Evolutionary conservation across 2,888 invertebrate genomes (phyloP), one percentile per base, ranked within the genome.

Genomic region (Andrena hattorfiana): DNA sequence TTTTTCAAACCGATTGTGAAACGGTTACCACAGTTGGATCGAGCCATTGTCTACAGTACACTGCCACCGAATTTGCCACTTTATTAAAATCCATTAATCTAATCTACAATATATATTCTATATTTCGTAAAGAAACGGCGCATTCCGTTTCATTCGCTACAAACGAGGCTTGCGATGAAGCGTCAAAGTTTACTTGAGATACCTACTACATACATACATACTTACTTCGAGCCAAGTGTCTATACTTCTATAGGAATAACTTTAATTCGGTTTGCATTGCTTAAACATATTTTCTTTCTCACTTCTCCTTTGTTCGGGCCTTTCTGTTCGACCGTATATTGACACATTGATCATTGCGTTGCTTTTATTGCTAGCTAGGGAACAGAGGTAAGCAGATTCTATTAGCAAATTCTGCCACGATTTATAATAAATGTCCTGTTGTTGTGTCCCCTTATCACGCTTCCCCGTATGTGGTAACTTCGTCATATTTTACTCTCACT

Each of bases 331-430:
- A 49, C 78, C 81, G 77, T 88, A 82, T 84, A 89, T 86, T 88
- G 85, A 86, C 82, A 89, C 90, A 92, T 92, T 93, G 92, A 93
- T 92, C 88, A 92, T 90, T 92, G 77, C 91, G 91, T 93, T 90
- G 90, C 92, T 92, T 92, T 91, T 90, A 93, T 92, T 93, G 94
- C 91, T 93, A 94, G 91, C 93, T 92, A 91, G 92, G 93, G 92
- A 92, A 92, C 88, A 90, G 91, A 94, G 94, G 94, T 94, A 93
- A 92, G 93, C 91, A 26, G 83, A 88, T 83, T 83, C 82, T 87
- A 87, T 81, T 83, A 88, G 83, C 84, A 75, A 87, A 83, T 85
- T 85, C 85, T 86, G 49, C 78, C 67, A 82, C 75, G 70, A 74
- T 83, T 81, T 85, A 83, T 84, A 68, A 86, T 87, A 85, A 89